phyloP scores from a whole-genome alignment of 2,797 vertebrate genomes.

The Cetoscarus ocellatus region DNA sequence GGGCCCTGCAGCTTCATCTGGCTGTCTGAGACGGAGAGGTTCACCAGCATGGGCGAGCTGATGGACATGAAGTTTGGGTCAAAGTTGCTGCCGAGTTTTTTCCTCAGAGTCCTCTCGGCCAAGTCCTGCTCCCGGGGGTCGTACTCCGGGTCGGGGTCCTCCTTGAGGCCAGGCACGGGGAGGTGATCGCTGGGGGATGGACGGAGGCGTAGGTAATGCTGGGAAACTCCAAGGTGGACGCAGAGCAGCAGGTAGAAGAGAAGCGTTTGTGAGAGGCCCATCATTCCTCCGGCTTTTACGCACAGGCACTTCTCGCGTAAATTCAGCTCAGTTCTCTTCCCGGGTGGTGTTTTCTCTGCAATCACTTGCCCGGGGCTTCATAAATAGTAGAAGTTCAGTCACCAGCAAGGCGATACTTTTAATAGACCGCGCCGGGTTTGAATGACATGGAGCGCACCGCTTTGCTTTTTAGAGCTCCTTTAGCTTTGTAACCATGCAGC shows the following conservation, averaged over 20 bases:
- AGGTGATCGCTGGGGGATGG: slow-evolving; percentile 92
- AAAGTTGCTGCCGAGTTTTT: slow-evolving; percentile 92
- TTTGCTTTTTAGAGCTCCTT: slow-evolving; percentile 77
- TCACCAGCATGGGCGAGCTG: slow-evolving; percentile 81
- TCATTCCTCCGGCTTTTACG: slow-evolving; percentile 70
- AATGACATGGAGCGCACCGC: slow-evolving; percentile 77
- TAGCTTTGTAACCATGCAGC: slow-evolving; percentile 67
- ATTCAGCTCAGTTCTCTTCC: slow-evolving; percentile 62
- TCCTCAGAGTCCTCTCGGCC: slow-evolving; percentile 90
- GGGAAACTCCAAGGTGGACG: slow-evolving; percentile 83
- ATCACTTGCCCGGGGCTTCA: slow-evolving; percentile 82
- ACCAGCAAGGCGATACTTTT: slow-evolving; percentile 89
- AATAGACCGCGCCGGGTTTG: slow-evolving; percentile 89
- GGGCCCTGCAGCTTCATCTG: slow-evolving; percentile 80
- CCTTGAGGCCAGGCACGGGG: slow-evolving; percentile 89
- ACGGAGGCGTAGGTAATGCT: slow-evolving; percentile 89
- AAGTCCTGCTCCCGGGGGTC: slow-evolving; percentile 94
- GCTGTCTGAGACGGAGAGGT: slow-evolving; percentile 82
- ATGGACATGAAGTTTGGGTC: slow-evolving; percentile 93
- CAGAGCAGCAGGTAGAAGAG: slow-evolving; percentile 86
- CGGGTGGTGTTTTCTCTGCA: slow-evolving; percentile 76
- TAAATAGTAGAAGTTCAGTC: slow-evolving; percentile 91
- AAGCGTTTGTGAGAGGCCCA: slow-evolving; percentile 87
- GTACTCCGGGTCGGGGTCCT: slow-evolving; percentile 93
- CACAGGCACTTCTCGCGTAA: slow-evolving; percentile 59